Evolutionary conservation across 1,140 invertebrate genomes (phyloP), one percentile per base, ranked within the genome.

Genomic region (Drosophila watanabei): DNA sequence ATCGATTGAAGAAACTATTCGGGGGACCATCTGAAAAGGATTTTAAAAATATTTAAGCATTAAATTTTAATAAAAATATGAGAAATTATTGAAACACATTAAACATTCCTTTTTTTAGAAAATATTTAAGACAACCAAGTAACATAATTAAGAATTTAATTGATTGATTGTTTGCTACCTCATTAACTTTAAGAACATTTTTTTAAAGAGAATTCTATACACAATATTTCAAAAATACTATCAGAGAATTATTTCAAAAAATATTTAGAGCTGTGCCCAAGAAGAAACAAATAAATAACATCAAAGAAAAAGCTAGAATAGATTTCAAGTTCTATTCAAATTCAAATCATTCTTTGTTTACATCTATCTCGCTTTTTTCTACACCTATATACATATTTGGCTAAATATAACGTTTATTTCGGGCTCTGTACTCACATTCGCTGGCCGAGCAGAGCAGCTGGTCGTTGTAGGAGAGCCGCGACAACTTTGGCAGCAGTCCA

Each of bases 351-450:
- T 32, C 28, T 11, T 11, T 18, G 28, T n/a, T n/a, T 51, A 32
- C 28, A 51, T 32, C 11, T 11, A 32, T 35, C 32, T 54, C 18
- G 35, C 52, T 16, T 16, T 9, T 16, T 37, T 7, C 2, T 13
- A 52, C 33, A 52, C 18, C 1, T 18, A 6, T 20, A 13, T n/a
- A n/a, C 16, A 56, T 37, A 14, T 8, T 14, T 52, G 13, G 9
- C 9, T 30, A 30, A 14, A 14, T 9, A 18, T 14, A 33, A 11
- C 13, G 35, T 7, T 24, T 57, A 39, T 39, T 57, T 57, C 7
- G 9, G 54, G 56, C 11, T 59, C n/a, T 14, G 0, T 60, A 80
- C 86, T 90, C 43, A 90, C 86, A 86, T 43, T 82, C 79, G 39
- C 54, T 77, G 28, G 48, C 52, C 2, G 49, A 51, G 43, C 86